Evolutionary conservation across 2,797 vertebrate species (phyloP), one percentile per base, ranked within the genome.

Genomic region (Dromococcyx pavoninus): DNA sequence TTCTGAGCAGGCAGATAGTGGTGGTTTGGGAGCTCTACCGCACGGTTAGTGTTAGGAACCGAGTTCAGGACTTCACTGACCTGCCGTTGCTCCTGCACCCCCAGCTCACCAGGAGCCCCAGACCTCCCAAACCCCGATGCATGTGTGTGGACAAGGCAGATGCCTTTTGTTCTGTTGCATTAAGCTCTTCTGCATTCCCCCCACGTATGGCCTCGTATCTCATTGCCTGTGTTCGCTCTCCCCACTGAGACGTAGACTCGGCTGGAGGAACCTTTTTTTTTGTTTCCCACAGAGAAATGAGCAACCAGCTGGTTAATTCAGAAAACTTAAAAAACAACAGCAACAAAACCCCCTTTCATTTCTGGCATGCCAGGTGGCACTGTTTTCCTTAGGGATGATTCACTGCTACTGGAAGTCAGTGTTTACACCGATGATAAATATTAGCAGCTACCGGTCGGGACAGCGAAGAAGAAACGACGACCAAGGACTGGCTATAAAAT

Each of bases 1-100:
- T 1, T 46, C 24, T 3, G 13, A 74, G 78, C n/a, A 14, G 10
- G 60, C 0, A 12, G 32, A 3, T 0, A 13, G n/a, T 2, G 39
- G 21, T 69, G 8, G 5, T 19, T 5, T 1, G 51, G 43, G 58
- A 75, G 53, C 56, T 18, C 18, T 23, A 2, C 46, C 1, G 17
- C 4, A 67, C 0, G 56, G 18, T 8, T 33, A 4, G 2, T 1
- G 1, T 0, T 1, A 35, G 23, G 32, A 62, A 7, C 37, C n/a
- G 7, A 2, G 12, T 1, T 18, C 10, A 33, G 70, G 35, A 9
- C 80, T 4, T 1, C 0, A 33, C 43, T 1, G 60, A 32, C 11
- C 72, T 1, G 32, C 66, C 27, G 48, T 0, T 3, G 21, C 70
- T 13, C 24, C 0, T 3, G 13, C 28, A 13, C 7, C 51, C 23